A percentile compares a stretch with the other conserved stretches of the same genome.
phyloP scores from a whole-genome alignment of 2,113 vertebrate genomes.

The Pelmatolapia mariae region DNA sequence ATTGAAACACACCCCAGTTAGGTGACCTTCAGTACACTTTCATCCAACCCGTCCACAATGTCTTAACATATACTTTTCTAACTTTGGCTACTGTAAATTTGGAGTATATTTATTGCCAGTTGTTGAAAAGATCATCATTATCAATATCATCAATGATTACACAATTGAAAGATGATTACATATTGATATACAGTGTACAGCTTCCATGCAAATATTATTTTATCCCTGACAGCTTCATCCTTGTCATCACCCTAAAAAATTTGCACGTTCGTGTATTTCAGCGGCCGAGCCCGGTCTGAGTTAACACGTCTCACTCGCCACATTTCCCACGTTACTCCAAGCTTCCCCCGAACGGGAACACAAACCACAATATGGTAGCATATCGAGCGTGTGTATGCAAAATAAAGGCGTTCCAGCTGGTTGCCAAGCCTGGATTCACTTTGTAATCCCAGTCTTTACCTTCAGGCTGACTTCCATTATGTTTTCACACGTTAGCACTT shows the following conservation, averaged over 20 bases:
- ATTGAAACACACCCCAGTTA: neutral
- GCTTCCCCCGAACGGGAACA: constrained; percentile 8
- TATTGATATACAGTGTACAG: neutral
- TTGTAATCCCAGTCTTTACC: constrained; percentile 42
- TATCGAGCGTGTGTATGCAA: constrained; percentile 7
- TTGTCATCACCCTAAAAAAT: neutral
- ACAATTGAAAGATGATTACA: neutral
- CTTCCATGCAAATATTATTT: neutral
- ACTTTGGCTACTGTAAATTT: neutral
- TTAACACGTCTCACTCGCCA: neutral
- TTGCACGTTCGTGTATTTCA: neutral
- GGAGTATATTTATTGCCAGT: neutral
- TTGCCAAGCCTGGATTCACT: constrained; percentile 38
- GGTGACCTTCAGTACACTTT: neutral
- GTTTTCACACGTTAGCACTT: constrained; percentile 50
- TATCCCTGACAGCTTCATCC: neutral
- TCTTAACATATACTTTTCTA: neutral
- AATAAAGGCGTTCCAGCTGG: constrained; percentile 47
- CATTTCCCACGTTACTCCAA: constrained; percentile 10
- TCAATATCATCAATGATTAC: neutral
- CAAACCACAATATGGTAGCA: constrained; percentile 14
- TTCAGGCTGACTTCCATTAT: constrained; percentile 33
- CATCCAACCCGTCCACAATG: neutral
- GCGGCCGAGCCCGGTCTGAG: neutral
- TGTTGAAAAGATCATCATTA: neutral